Conservation (phyloP, 2,888 invertebrate species). For the Pseudococcus jackbeardsleyi region DNA sequence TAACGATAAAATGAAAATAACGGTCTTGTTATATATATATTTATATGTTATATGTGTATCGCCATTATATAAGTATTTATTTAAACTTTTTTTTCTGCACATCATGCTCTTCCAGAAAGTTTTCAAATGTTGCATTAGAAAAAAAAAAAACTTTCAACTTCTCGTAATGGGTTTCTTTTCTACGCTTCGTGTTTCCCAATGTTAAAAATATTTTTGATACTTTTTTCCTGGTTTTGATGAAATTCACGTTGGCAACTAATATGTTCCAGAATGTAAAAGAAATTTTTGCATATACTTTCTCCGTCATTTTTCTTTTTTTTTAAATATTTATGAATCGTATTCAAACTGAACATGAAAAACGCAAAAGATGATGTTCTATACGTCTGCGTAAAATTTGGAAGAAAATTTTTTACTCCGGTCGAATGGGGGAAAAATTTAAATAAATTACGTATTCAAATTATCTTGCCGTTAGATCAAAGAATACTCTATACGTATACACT, state of each 20-base stretch:
- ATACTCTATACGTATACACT: not conserved
- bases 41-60: constrained; percentile 34
- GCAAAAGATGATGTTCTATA: not conserved
- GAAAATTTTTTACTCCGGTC: not conserved
- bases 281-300: not conserved
- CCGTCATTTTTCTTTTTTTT: not conserved
- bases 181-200: not conserved
- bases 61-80: constrained; percentile 46
- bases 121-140: not conserved
- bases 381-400: not conserved
- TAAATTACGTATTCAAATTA: constrained; percentile 5
- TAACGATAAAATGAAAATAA: constrained; percentile 57
- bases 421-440: not conserved
- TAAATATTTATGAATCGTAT: constrained; percentile 5
- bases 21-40: constrained; percentile 44
- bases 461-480: not conserved
- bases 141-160: not conserved
- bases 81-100: constrained; percentile 3
- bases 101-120: not conserved
- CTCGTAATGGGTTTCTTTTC: not conserved
- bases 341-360: not conserved
- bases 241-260: constrained; percentile 15
- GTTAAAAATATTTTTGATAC: not conserved
- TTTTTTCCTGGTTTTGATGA: constrained; percentile 21
- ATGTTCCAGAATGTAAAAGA: not conserved